Conservation (phyloP, 2,113 vertebrate genomes). For the Pseudorectes ferrugineus region DNA sequence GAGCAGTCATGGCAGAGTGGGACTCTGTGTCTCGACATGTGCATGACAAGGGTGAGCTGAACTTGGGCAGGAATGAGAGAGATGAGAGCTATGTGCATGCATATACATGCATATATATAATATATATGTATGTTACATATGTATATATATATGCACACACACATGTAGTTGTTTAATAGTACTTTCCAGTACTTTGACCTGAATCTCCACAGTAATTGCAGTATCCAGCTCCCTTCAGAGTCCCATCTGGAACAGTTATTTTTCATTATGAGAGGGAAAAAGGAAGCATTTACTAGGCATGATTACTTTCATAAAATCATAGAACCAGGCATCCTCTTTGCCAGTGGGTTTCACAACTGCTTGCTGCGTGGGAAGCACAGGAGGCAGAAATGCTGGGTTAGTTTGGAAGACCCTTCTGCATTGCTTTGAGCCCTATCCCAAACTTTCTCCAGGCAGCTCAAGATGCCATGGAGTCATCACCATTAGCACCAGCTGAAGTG, state of each 20-base stretch:
- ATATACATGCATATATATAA: background rate
- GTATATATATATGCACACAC: background rate
- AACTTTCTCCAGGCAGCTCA: background rate
- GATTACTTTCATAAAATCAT: background rate
- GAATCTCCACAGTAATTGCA: background rate
- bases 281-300: background rate
- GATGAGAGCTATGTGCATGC: background rate
- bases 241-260: background rate
- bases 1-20: background rate
- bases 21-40: background rate
- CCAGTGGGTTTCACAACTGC: background rate
- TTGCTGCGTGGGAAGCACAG: rapidly evolving
- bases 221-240: background rate
- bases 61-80: background rate
- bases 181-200: background rate
- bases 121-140: background rate
- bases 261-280: background rate
- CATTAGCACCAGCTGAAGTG: background rate
- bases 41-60: background rate
- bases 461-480: background rate
- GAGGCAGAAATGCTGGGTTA: background rate
- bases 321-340: background rate
- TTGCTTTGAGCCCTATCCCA: background rate
- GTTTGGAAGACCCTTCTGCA: background rate
- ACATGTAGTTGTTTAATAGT: background rate